phyloP scores from a whole-genome alignment of 2,888 invertebrate species.

The Troides helena region DNA sequence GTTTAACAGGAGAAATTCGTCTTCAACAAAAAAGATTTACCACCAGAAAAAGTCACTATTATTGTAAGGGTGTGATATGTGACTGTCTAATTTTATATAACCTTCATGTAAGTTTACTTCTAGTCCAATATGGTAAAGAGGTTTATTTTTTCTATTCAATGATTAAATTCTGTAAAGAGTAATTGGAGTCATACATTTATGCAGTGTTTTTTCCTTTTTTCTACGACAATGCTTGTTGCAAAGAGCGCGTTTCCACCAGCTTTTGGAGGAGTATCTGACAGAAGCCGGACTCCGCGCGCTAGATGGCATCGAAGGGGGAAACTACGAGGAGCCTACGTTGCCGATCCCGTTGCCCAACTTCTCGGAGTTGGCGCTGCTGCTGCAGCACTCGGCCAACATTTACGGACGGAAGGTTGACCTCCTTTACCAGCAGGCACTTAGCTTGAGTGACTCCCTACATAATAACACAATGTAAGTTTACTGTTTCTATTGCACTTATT shows the following conservation, averaged over 20 bases:
- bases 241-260: constrained; percentile 49
- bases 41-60: no score
- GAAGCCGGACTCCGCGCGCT: constrained; percentile 67
- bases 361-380: constrained; percentile 87
- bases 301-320: constrained; percentile 45
- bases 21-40: no score
- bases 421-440: constrained; percentile 66
- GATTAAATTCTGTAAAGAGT: no score
- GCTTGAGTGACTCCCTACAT: constrained; percentile 59
- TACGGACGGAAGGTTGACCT: constrained; percentile 88
- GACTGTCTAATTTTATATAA: no score
- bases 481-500: neutral
- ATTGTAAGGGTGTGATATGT: no score
- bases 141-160: no score
- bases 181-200: no score
- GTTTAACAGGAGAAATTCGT: no score
- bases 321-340: constrained; percentile 15
- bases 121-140: no score
- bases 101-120: no score
- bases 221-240: no score
- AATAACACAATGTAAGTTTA: constrained; percentile 45
- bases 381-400: constrained; percentile 86
- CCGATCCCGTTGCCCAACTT: constrained; percentile 78
- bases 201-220: no score
- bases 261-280: constrained; percentile 80